Percentiles rank a stretch among this genome's conserved stretches.
phyloP scores from a whole-genome alignment of 2,113 vertebrate genomes.

The Euleptes europaea region DNA sequence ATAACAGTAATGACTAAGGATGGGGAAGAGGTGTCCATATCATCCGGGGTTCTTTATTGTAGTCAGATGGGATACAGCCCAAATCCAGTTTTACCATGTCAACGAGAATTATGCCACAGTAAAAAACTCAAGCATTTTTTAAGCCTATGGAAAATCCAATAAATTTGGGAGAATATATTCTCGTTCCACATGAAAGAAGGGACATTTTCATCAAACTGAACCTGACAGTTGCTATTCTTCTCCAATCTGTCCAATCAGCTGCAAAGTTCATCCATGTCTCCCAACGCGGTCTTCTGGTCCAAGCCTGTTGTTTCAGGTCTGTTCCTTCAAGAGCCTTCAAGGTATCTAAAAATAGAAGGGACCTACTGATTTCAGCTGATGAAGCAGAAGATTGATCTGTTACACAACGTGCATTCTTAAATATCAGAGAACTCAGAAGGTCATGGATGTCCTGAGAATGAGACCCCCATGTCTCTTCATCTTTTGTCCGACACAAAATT shows the following conservation, averaged over 20 bases:
- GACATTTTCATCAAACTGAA: not conserved
- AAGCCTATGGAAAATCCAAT: not conserved
- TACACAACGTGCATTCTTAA: conserved; percentile 22
- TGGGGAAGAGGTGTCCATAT: not conserved
- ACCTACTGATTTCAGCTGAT: conserved; percentile 37
- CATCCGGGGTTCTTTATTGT: not conserved
- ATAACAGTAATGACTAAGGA: not conserved
- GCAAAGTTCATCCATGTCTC: not conserved
- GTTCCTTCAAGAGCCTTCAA: not conserved
- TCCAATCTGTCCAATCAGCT: conserved; percentile 6
- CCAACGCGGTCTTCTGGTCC: conserved; percentile 11
- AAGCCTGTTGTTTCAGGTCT: conserved; percentile 17
- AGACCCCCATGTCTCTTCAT: conserved; percentile 10
- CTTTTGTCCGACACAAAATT: conserved; percentile 44
- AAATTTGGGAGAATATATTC: not conserved
- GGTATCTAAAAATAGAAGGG: conserved; percentile 13
- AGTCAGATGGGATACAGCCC: not conserved
- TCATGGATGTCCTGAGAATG: conserved; percentile 9
- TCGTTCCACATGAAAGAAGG: not conserved
- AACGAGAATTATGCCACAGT: not conserved
- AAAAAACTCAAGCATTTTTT: not conserved
- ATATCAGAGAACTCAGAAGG: conserved; percentile 5
- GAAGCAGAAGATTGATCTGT: conserved; percentile 36
- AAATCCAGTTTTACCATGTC: not conserved
- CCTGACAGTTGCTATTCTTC: not conserved